Conservation (phyloP, 2,888 invertebrate genomes). For the Himalopsyche anomala region DNA sequence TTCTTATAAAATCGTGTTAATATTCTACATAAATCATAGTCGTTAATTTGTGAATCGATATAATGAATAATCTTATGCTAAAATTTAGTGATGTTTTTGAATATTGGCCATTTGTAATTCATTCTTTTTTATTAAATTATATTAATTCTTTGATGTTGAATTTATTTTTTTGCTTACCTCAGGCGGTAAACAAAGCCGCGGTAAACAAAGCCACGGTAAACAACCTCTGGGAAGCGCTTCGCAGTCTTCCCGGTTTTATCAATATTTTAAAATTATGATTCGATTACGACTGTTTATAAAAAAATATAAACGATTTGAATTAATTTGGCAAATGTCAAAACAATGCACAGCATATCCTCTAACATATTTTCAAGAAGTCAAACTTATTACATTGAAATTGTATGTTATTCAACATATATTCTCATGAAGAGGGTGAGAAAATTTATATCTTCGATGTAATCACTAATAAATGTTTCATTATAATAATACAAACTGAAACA, state of each 20-base stretch:
- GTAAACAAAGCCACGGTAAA: too few species aligned
- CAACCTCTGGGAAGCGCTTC: neutral
- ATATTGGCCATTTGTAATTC: neutral
- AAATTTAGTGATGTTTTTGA: neutral
- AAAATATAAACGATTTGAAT: too few species aligned
- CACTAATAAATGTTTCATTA: neutral
- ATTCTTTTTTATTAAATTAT: too few species aligned
- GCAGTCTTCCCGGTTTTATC: too few species aligned
- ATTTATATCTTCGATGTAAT: neutral
- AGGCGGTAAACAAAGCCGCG: neutral
- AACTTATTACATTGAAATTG: neutral
- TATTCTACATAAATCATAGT: constrained; percentile 5
- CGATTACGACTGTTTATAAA: too few species aligned
- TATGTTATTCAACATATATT: neutral
- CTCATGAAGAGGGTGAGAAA: too few species aligned
- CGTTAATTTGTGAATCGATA: neutral
- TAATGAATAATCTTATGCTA: neutral
- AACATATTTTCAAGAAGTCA: too few species aligned
- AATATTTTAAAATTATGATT: too few species aligned
- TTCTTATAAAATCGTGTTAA: constrained; percentile 12
- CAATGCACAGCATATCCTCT: too few species aligned
- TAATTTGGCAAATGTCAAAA: too few species aligned
- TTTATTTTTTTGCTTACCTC: neutral
- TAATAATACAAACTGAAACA: neutral
- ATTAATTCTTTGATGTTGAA: too few species aligned